Percentiles rank a stretch among this genome's conserved stretches.
Conservation (phyloP, 2,888 invertebrate species). For the Drosophila macrospina region DNA sequence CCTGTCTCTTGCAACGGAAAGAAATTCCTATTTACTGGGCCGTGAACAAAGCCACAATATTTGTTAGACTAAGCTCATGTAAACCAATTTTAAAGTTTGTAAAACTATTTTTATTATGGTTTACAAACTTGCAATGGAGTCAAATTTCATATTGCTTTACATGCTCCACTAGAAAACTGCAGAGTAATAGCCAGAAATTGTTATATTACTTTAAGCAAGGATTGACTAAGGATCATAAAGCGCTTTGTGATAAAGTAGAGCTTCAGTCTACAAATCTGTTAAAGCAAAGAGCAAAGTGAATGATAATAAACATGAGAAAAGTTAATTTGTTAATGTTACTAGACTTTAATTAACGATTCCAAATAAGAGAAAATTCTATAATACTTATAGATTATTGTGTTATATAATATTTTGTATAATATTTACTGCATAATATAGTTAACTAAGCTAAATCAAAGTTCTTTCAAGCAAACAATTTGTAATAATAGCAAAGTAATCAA, state of each 20-base stretch:
- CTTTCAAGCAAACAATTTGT: no score
- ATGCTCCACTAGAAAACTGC: background rate
- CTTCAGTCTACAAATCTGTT: background rate
- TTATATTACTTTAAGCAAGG: background rate
- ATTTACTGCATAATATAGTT: no score
- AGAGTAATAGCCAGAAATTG: background rate
- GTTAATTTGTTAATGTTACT: no score
- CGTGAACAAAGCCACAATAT: conserved; percentile 25
- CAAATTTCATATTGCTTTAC: background rate
- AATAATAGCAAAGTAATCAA: no score
- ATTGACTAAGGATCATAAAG: background rate
- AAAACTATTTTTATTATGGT: conserved; percentile 6
- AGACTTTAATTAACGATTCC: no score
- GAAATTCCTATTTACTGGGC: conserved; percentile 25
- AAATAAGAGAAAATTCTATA: no score
- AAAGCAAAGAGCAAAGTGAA: no score
- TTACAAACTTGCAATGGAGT: conserved; percentile 5
- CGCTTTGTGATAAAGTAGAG: background rate
- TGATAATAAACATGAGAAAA: no score
- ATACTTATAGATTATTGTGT: no score
- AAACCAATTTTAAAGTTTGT: conserved; percentile 27
- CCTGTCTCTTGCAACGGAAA: background rate
- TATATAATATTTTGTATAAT: no score
- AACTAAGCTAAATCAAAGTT: no score
- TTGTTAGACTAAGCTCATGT: background rate